Evolutionary conservation across 2,797 vertebrate species (phyloP), one percentile per base, ranked within the genome.

Genomic region (Karalla daura): DNA sequence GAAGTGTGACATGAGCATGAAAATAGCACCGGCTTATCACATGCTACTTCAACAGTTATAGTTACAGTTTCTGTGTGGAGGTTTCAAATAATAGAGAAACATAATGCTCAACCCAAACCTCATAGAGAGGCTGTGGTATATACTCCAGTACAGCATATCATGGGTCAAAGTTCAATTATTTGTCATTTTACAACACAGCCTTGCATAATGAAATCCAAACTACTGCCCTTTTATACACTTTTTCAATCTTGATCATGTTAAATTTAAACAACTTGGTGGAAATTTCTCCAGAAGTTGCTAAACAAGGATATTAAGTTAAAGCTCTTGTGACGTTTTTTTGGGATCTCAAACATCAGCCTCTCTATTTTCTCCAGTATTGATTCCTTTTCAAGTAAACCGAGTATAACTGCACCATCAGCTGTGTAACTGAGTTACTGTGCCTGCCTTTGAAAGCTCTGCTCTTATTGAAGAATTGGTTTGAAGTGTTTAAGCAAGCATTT

Each of bases 1-100:
- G 54, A 83, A 78, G 76, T 76, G 78, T 78, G 78, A 74, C 56
- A 79, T 53, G 25, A 68, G 52, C 4, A 64, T 59, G 52, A 44
- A 75, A 80, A 86, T 66, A 85, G 37, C 11, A 5, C 17, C 30
- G 35, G 37, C 36, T 61, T 44, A 67, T 71, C 77, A 70, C 51
- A 63, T 23, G 45, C 21, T 40, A 14, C 68, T 62, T 51, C 71
- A 37, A 35, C 58, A 74, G 25, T 24, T 53, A 15, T 5, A 43
- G n/a, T 32, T 67, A 51, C 23, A 68, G 49, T 4, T 63, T 56
- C 24, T 5, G 7, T 14, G 45, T 11, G 33, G 2, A 23, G 44
- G 39, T 68, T 53, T 30, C 4, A 43, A 47, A 21, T 14, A 44
- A 35, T 4, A 2, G 5, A 72, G 40, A 23, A 50, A 30, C 17